Conservation (phyloP, 2,888 invertebrate species). For the Chironomus riparius region DNA sequence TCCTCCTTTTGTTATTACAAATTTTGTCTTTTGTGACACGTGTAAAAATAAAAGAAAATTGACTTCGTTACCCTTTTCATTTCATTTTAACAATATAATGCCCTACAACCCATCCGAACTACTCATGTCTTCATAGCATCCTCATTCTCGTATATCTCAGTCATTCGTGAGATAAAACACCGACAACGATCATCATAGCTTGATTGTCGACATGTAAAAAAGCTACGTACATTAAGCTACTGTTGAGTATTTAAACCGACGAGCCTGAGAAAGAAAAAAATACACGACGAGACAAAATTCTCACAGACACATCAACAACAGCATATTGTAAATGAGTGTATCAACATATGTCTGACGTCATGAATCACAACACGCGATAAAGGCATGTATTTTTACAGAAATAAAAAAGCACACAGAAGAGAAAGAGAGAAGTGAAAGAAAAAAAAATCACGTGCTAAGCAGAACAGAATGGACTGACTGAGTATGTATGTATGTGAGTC, state of each 20-base stretch:
- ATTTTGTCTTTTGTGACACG: not conserved
- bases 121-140: not conserved
- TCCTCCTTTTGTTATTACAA: not conserved
- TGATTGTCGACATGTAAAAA: too few relatives aligned
- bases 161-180: not conserved
- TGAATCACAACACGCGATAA: conserved; percentile 10
- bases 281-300: not conserved
- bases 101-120: not conserved
- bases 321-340: not conserved
- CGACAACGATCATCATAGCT: not conserved
- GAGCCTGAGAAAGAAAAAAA: too few relatives aligned
- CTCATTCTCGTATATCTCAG: not conserved
- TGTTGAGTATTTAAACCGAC: not conserved
- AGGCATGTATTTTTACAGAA: conserved; percentile 14
- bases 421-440: not conserved
- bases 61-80: not conserved
- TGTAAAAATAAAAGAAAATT: not conserved
- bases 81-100: not conserved
- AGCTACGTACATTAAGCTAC: not conserved
- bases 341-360: conserved; percentile 23
- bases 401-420: not conserved
- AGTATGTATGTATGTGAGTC: too few relatives aligned
- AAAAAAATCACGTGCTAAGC: conserved; percentile 23
- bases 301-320: not conserved
- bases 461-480: not conserved